A percentile compares a stretch with the other conserved stretches of the same genome.
These are phyloP conservation scores for Oxyteleia sp. DNA, from an alignment of 2,888 invertebrate genomes.

Conservation along the genomic window DNA sequence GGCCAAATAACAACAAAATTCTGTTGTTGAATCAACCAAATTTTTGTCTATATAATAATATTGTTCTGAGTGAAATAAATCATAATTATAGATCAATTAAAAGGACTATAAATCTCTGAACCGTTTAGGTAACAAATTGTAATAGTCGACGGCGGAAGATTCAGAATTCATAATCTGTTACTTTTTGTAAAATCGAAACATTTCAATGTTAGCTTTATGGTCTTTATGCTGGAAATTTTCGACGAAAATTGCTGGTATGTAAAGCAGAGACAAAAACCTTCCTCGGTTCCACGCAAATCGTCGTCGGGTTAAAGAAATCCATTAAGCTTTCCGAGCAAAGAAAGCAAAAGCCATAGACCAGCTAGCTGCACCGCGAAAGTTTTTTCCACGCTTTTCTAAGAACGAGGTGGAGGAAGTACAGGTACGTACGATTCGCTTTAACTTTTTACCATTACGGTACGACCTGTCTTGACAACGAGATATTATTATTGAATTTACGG, in stretches of 20 bases:
- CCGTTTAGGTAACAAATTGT: no score
- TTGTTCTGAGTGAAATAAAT: no score
- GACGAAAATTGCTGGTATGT: slow-evolving; percentile 40
- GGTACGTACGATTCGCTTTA: slow-evolving; percentile 51
- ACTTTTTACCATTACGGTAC: slow-evolving; percentile 49
- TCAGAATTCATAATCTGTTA: background rate
- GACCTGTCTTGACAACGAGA: slow-evolving; percentile 48
- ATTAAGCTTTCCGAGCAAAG: slow-evolving; percentile 73
- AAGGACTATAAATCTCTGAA: no score
- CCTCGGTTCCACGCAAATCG: slow-evolving; percentile 69
- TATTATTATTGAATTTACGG: slow-evolving; percentile 56
- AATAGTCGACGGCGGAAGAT: no score
- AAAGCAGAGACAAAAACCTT: slow-evolving; percentile 42
- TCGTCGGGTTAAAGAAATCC: slow-evolving; percentile 76
- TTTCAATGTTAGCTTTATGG: slow-evolving; percentile 6
- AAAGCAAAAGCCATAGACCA: slow-evolving; percentile 65
- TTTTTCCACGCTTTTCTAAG: slow-evolving; percentile 55
- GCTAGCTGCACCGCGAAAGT: slow-evolving; percentile 48
- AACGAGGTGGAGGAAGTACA: slow-evolving; percentile 45
- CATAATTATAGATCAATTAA: no score
- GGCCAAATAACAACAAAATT: no score
- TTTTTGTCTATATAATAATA: no score
- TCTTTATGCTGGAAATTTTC: slow-evolving; percentile 34
- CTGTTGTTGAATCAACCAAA: no score
- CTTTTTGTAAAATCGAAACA: slow-evolving; percentile 14